Percentiles rank a stretch among this genome's conserved stretches.
phyloP scores from a whole-genome alignment of 2,797 vertebrate genomes.

The Enteromius fasciolatus region DNA sequence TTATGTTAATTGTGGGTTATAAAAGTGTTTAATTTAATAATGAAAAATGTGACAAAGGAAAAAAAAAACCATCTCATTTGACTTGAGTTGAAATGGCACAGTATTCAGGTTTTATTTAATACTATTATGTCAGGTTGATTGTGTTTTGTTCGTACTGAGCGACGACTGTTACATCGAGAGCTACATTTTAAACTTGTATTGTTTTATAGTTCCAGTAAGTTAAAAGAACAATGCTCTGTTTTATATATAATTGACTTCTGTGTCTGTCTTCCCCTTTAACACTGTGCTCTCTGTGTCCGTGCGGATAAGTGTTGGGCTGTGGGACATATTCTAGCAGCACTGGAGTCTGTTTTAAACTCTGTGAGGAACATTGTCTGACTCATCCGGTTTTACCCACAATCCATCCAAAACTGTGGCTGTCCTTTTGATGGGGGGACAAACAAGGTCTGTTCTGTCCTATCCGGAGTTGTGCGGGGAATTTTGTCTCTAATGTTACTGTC shows the following conservation, averaged over 20 bases:
- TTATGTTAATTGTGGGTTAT: not conserved
- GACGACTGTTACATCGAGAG: not conserved
- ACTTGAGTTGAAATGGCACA: not conserved
- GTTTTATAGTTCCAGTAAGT: constrained; percentile 38
- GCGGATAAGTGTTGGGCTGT: constrained; percentile 9
- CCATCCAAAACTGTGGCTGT: constrained; percentile 22
- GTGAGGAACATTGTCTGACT: constrained; percentile 10
- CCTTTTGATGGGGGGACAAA: constrained; percentile 29
- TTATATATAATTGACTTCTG: constrained; percentile 45
- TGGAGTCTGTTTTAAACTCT: constrained; percentile 24
- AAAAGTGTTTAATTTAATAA: not conserved
- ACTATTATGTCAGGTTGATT: not conserved
- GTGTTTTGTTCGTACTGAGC: not conserved
- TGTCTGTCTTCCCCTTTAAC: constrained; percentile 28
- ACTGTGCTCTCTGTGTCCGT: constrained; percentile 37
- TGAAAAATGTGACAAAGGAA: not conserved
- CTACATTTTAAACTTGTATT: not conserved
- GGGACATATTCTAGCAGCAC: not conserved
- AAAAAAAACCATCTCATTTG: not conserved
- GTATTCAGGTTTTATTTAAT: not conserved
- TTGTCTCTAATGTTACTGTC: constrained; percentile 1
- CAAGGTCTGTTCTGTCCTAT: constrained; percentile 18
- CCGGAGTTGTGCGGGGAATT: not conserved
- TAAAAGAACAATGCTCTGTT: constrained; percentile 36
- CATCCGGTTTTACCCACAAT: constrained; percentile 29